Evolutionary conservation across 2,888 invertebrate species (phyloP).

Genomic region (Alentia gelatinosa): DNA sequence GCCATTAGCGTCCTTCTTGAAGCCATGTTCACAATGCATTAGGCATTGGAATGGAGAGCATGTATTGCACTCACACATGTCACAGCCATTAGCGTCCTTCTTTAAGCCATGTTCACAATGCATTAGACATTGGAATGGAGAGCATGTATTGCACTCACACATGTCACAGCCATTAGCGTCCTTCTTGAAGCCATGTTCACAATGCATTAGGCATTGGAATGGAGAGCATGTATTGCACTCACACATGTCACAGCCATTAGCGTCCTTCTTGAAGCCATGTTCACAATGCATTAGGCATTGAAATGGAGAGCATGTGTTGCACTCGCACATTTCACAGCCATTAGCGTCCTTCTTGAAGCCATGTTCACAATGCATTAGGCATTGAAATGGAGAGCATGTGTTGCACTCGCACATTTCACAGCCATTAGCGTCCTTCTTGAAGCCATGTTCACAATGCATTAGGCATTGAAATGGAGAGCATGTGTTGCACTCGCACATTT

Average conservation of each 20-base stretch:
- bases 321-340: constrained; percentile 52
- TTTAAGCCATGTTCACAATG: not conserved
- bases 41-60: constrained; percentile 49
- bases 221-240: constrained; percentile 47
- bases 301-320: not conserved
- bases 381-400: not conserved
- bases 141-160: constrained; percentile 36
- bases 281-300: constrained; percentile 57
- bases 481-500: constrained; percentile 4
- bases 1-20: constrained; percentile 45
- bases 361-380: constrained; percentile 47
- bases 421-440: constrained; percentile 32
- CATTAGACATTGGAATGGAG: constrained; percentile 50
- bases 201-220: constrained; percentile 26
- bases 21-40: constrained; percentile 58
- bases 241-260: constrained; percentile 51
- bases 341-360: constrained; percentile 53
- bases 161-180: constrained; percentile 35
- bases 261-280: constrained; percentile 52
- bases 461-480: not conserved
- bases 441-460: constrained; percentile 50
- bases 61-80: constrained; percentile 31
- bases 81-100: constrained; percentile 29
- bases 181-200: constrained; percentile 40
- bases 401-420: constrained; percentile 29